Evolutionary conservation across 2,113 vertebrate species (phyloP), one percentile per base, ranked within the genome.

Genomic region (Periophthalmus modestus): DNA sequence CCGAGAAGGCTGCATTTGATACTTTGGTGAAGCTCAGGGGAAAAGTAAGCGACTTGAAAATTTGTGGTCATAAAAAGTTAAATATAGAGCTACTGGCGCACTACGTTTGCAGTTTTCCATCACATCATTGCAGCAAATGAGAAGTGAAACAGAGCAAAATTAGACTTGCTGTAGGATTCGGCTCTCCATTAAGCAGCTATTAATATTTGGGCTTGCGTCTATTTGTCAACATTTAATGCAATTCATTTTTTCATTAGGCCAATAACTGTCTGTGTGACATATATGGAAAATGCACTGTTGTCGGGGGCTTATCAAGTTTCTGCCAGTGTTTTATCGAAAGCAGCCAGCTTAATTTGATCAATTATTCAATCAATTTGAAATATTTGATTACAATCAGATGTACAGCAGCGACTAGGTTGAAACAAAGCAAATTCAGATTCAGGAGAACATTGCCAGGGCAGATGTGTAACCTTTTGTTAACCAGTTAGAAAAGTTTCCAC

Each of bases 241-340:
- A 65, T 65, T 65, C 62, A 65, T 65, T 65, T 65, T n/a, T 39
- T 65, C 62, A 65, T 65, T 65, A 43, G 18, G 62, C 34, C 62
- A 65, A 65, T 65, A 65, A 65, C 33, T 65, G 62, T 65, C 62
- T 13, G 62, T 10, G 33, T 65, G 62, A 65, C 62, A 39, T 43
- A 65, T 65, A 43, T 43, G 62, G 62, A 65, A 65, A 65, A 65
- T 43, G 34, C 62, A 7, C 9, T 34, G 34, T 34, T 43, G 62
- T 65, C 62, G 43, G 62, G 19, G 5, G 62, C 19, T 65, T 39
- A 65, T 65, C 62, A 65, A 65, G 62, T 76, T 77, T 50, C 43
- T 75, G 76, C 43, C 70, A 66, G 39, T 69, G 57, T 76, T 85
- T 80, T 76, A 68, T 83, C 72, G n/a, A 67, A 65, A 65, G 18